Evolutionary conservation across 2,113 vertebrate species (phyloP).

Genomic region (Willisornis vidua): DNA sequence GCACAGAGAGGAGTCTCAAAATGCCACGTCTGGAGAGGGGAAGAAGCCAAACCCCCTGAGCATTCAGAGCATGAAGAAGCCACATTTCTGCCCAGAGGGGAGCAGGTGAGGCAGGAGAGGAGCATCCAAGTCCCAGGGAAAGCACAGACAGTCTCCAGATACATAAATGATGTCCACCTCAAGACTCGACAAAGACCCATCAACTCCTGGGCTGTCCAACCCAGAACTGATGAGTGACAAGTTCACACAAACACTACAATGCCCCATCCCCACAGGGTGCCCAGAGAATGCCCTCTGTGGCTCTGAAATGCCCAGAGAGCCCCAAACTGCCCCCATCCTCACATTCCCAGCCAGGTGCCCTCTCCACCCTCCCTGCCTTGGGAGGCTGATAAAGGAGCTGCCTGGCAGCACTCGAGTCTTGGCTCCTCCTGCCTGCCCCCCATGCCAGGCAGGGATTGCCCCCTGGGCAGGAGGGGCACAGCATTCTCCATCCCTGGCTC

Average conservation of each 20-base stretch:
- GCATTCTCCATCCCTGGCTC: neutral
- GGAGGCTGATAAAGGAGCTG: neutral
- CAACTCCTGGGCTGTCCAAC: constrained; percentile 25
- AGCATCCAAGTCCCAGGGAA: neutral
- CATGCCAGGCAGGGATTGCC: neutral
- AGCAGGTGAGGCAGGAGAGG: neutral
- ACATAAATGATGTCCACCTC: constrained; percentile 32
- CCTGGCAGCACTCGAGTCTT: neutral
- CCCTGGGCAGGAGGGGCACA: constrained; percentile 9
- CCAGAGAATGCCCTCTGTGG: neutral
- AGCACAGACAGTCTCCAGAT: neutral
- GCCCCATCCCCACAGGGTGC: neutral
- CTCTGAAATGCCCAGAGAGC: neutral
- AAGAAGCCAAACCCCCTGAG: accelerated
- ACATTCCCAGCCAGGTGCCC: neutral
- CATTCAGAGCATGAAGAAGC: neutral
- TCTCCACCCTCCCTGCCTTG: neutral
- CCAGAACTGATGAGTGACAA: neutral
- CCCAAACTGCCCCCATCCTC: neutral
- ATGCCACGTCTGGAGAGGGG: neutral
- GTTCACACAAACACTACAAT: neutral
- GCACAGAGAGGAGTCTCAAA: neutral
- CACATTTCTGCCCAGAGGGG: neutral
- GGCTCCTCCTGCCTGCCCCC: neutral
- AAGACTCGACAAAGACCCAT: neutral